Evolutionary conservation across 1,140 invertebrate genomes (phyloP).

Genomic region (Druon quercuslanigerum): DNA sequence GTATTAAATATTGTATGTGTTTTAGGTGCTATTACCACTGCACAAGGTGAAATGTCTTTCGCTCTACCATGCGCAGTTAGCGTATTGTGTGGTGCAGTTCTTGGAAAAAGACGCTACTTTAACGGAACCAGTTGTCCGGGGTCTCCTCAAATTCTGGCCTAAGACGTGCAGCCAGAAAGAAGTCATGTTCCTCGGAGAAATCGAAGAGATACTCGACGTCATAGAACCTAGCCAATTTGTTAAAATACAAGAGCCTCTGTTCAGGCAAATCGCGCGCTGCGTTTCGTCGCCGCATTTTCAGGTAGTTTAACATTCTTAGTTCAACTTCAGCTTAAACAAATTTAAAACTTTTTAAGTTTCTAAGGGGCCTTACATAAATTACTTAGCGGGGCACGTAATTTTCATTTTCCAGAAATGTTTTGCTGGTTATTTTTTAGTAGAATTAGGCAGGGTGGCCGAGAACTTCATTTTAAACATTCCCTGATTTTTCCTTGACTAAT

Average conservation of each 20-base stretch:
- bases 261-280: slow-evolving; percentile 97
- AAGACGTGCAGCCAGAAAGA: slow-evolving; percentile 99
- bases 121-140: slow-evolving; percentile 96
- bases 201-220: slow-evolving; percentile 98
- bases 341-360: too few species aligned
- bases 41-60: slow-evolving; percentile 97
- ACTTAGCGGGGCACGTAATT: too few species aligned
- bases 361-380: too few species aligned
- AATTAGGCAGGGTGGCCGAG: too few species aligned
- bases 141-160: slow-evolving; percentile 99
- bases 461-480: too few species aligned
- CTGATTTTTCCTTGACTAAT: too few species aligned
- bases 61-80: slow-evolving; percentile 97
- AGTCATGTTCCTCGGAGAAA: slow-evolving; percentile 98
- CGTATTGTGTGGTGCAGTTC: slow-evolving; percentile 99
- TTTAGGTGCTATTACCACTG: slow-evolving; percentile 93
- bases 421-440: too few species aligned
- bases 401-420: too few species aligned
- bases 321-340: too few species aligned
- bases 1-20: slow-evolving; percentile 40
- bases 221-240: slow-evolving; percentile 99
- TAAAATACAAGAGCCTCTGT: slow-evolving; percentile 97
- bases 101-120: slow-evolving; percentile 98
- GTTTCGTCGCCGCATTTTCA: slow-evolving; percentile 99
- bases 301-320: slow-evolving; percentile 71